These are phyloP conservation scores for Crotalus tigris DNA, from an alignment of 2,113 vertebrate species.

Conservation along the genomic window DNA sequence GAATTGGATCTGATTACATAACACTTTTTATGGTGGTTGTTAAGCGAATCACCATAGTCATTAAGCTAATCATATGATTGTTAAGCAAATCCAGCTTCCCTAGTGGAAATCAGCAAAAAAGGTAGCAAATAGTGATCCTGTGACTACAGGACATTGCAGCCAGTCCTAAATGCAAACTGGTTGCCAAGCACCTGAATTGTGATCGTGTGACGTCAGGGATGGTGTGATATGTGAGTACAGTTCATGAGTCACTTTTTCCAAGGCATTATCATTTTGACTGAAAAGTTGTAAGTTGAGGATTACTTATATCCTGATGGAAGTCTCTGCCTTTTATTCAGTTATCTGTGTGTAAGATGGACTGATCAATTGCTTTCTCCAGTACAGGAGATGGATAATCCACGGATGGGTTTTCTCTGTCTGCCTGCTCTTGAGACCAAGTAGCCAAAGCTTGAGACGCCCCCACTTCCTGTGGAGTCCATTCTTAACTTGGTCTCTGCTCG, in stretches of 20 bases:
- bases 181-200: background rate
- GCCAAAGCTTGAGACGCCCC: too few relatives aligned
- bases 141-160: background rate
- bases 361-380: background rate
- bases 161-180: background rate
- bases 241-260: background rate
- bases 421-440: too few relatives aligned
- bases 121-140: background rate
- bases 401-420: too few relatives aligned
- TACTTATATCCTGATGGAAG: background rate
- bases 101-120: background rate
- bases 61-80: background rate
- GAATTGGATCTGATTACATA: background rate
- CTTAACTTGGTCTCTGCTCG: too few relatives aligned
- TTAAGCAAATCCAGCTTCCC: background rate
- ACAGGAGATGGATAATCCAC: too few relatives aligned
- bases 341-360: accelerated
- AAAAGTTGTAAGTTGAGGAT: background rate
- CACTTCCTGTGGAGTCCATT: too few relatives aligned
- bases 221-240: background rate
- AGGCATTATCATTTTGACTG: background rate
- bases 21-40: background rate
- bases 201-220: background rate
- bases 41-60: background rate
- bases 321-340: accelerated